Conservation (phyloP, 2,113 vertebrate genomes). For the Apaloderma vittatum region DNA sequence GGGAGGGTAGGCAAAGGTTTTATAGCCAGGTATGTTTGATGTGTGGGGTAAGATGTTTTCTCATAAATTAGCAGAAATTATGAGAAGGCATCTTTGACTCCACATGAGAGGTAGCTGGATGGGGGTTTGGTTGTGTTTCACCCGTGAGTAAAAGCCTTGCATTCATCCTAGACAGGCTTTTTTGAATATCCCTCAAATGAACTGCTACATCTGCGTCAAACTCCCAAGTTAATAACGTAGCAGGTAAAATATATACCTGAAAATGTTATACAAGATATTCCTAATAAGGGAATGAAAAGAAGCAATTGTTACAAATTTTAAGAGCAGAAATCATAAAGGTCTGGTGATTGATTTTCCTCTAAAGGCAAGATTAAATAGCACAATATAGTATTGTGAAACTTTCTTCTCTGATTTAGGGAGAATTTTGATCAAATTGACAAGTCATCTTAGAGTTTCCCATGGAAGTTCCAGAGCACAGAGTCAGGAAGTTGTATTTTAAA, state of each 20-base stretch:
- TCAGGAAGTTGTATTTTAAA: not conserved
- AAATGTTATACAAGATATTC: not conserved
- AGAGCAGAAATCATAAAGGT: not conserved
- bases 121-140: not conserved
- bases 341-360: not conserved
- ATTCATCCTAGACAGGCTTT: not conserved
- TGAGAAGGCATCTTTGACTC: not conserved
- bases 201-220: not conserved
- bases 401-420: not conserved
- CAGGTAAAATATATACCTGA: not conserved
- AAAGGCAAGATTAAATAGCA: not conserved
- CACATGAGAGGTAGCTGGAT: not conserved
- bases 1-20: not conserved
- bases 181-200: not conserved
- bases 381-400: not conserved
- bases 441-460: not conserved
- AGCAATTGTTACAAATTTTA: not conserved
- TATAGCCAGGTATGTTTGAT: not conserved
- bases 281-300: not conserved
- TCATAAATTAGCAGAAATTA: not conserved
- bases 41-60: not conserved
- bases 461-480: not conserved
- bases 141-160: not conserved
- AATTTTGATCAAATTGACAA: constrained; percentile 18
- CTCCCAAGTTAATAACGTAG: not conserved